Conservation (phyloP, 2,888 invertebrate species). For the Odontothrips loti region DNA sequence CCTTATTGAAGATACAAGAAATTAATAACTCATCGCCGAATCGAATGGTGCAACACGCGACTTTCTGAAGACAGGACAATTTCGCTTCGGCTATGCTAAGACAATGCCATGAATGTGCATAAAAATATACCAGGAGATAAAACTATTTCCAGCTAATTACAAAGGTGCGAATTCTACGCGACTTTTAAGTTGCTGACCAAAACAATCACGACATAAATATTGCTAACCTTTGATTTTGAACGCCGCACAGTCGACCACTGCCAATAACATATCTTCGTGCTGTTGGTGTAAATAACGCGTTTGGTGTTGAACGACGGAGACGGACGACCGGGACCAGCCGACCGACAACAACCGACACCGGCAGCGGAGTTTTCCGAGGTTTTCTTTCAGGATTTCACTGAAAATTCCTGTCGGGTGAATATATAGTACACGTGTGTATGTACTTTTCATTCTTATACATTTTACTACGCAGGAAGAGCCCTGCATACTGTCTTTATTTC, state of each 20-base stretch:
- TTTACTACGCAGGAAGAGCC: no score
- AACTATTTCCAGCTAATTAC: not conserved
- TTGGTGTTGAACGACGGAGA: no score
- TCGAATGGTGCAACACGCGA: not conserved
- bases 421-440: no score
- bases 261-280: not conserved
- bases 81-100: no score
- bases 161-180: not conserved
- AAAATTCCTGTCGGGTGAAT: no score
- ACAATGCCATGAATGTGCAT: not conserved
- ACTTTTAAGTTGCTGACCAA: not conserved
- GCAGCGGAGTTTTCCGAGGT: no score
- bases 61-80: not conserved
- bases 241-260: no score
- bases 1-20: not conserved
- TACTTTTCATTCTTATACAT: no score
- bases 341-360: no score
- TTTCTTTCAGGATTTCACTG: no score
- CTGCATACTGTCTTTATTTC: no score
- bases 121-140: not conserved
- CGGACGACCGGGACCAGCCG: no score
- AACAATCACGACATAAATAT: not conserved
- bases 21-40: not conserved
- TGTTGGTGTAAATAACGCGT: not conserved
- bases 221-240: not conserved